These are phyloP conservation scores for Zootermopsis nevadensis DNA, from an alignment of 2,888 invertebrate species.

Conservation along the genomic window DNA sequence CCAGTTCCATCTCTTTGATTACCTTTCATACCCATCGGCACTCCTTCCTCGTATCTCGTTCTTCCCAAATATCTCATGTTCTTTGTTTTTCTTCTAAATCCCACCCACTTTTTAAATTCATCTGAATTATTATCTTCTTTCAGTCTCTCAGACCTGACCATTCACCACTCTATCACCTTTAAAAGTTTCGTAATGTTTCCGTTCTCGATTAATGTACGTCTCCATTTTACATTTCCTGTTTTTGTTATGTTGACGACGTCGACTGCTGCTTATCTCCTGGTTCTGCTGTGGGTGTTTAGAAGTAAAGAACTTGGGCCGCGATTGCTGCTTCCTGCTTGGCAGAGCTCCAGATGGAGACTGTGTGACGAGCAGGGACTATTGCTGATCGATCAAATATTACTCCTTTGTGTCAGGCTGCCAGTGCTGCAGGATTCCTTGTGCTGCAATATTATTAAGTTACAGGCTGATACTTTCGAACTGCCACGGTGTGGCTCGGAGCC, in stretches of 20 bases:
- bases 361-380: not conserved
- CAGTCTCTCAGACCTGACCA: too few species aligned
- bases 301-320: not conserved
- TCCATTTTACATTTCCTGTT: not conserved
- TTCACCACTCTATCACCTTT: too few species aligned
- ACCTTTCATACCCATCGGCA: not conserved
- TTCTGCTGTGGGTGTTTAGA: not conserved
- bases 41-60: not conserved
- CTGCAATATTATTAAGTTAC: not conserved
- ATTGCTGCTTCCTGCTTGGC: not conserved
- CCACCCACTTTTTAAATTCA: not conserved
- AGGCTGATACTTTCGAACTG: not conserved
- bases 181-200: too few species aligned
- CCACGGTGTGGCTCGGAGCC: not conserved
- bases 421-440: not conserved
- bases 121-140: not conserved
- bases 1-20: not conserved
- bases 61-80: not conserved
- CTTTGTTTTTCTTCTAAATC: not conserved
- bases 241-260: not conserved
- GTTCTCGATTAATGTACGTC: too few species aligned
- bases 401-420: not conserved
- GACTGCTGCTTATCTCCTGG: too few species aligned
- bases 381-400: slow-evolving; percentile 20
- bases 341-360: not conserved